Conservation (phyloP, 2,113 vertebrate genomes). For the Perccottus glenii region DNA sequence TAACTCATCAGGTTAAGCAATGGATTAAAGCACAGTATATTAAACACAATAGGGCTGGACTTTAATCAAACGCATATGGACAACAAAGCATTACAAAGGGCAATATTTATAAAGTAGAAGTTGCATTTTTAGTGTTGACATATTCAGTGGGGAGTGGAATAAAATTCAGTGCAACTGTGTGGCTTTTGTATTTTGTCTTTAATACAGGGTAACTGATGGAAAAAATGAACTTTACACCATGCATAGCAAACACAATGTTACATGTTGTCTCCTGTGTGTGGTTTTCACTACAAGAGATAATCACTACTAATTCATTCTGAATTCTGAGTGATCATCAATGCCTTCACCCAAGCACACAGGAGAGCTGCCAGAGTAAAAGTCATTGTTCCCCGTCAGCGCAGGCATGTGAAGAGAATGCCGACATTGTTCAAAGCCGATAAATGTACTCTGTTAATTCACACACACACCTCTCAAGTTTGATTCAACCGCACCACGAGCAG, state of each 20-base stretch:
- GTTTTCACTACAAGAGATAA: conserved; percentile 33
- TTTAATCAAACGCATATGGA: background rate
- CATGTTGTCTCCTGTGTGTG: conserved; percentile 19
- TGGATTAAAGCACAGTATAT: background rate
- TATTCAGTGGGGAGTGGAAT: background rate
- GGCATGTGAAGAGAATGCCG: conserved; percentile 20
- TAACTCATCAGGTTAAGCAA: background rate
- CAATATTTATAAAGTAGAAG: background rate
- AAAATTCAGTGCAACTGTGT: background rate
- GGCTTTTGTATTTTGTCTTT: background rate
- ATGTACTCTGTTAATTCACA: conserved; percentile 19
- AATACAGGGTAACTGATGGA: background rate
- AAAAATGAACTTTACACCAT: conserved; percentile 1
- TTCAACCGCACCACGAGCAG: conserved; percentile 40
- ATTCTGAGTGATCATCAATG: conserved; percentile 37
- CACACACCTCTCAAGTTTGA: conserved; percentile 11
- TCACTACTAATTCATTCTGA: conserved; percentile 45
- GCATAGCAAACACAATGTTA: conserved; percentile 21
- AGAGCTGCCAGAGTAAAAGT: conserved; percentile 16
- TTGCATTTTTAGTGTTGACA: background rate
- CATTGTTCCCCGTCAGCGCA: conserved; percentile 15
- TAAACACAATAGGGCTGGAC: background rate
- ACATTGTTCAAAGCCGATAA: conserved; percentile 27
- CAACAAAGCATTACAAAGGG: background rate
- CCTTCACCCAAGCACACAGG: conserved; percentile 27